These are phyloP conservation scores for Nemotelus nigrinus DNA, from an alignment of 2,888 invertebrate species.

Conservation along the genomic window DNA sequence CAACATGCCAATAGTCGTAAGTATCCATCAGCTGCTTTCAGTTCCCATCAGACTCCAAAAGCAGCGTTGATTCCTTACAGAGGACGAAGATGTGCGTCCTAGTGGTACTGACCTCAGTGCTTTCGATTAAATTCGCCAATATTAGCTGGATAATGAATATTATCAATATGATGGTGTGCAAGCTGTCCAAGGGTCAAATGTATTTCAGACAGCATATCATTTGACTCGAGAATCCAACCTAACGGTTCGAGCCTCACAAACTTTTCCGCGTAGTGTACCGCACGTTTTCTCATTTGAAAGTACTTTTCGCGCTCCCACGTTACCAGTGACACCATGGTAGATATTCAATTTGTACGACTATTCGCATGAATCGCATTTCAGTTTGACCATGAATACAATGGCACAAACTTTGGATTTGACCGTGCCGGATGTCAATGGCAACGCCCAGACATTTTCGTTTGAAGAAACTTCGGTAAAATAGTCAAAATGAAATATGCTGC, in stretches of 20 bases:
- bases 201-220: constrained; percentile 82
- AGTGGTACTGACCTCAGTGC: constrained; percentile 84
- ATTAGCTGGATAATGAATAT: constrained; percentile 71
- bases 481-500: constrained; percentile 53
- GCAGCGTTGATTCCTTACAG: background rate
- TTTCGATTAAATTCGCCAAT: constrained; percentile 83
- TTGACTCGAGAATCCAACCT: constrained; percentile 78
- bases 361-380: constrained; percentile 75
- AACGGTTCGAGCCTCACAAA: constrained; percentile 74
- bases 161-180: constrained; percentile 74
- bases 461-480: constrained; percentile 66
- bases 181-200: constrained; percentile 78
- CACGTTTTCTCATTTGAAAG: constrained; percentile 84
- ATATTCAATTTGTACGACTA: constrained; percentile 76
- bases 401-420: constrained; percentile 75
- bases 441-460: constrained; percentile 71
- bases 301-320: constrained; percentile 75
- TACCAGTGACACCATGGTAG: constrained; percentile 77
- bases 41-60: background rate
- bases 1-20: background rate
- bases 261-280: constrained; percentile 84
- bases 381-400: constrained; percentile 76
- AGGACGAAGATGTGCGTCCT: constrained; percentile 62
- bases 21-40: background rate
- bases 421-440: constrained; percentile 70